Base-by-base conservation (phyloP, 2,797 vertebrate species). In the Rhinatrema bivittatum region DNA sequence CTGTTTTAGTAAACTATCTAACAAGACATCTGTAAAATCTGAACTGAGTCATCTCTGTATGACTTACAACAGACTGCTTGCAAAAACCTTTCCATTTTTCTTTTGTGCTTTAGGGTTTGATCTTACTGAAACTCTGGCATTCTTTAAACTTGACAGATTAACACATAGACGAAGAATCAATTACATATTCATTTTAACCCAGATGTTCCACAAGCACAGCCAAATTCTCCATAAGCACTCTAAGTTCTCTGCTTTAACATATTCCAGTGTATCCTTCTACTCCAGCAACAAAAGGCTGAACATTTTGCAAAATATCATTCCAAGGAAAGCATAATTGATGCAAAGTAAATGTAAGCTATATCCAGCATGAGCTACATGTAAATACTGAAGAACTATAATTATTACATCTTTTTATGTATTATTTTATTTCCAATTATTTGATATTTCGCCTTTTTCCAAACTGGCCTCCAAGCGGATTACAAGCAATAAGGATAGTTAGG, bases 181-280 rank as follows among this genome's bases (percentile, higher is more conserved):
- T 63, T 68, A 39, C 56, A 61, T 68, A 68, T 63, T 65, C 60
- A 36, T 65, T 70, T 59, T 53, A 50, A 63, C 61, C 44, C 65
- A 71, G 52, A 71, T 68, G 59, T 61, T 59, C n/a, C 29, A 36
- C 2, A 7, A 36, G 16, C 17, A 28, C 25, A 44, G 59, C 53
- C 65, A 71, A 59, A 53, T 55, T 68, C 32, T 9, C 52, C 19
- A 57, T 61, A 32, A 8, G 56, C 51, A 14, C 37, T 42, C 15
- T 26, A 46, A 55, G 63, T 40, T 32, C 10, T 41, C 32, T 56
- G 29, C 29, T 27, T 40, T 65, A 58, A 40, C 56, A 61, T 56
- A 55, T 61, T 50, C 52, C 40, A 44, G n/a, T 0, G 2, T 9
- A 22, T 16, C 9, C 9, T 46, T 26, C 25, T 46, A 39, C 48